Evolutionary conservation across 2,797 vertebrate species (phyloP), one percentile per base, ranked within the genome.

Genomic region (Thripadectes ignobilis): DNA sequence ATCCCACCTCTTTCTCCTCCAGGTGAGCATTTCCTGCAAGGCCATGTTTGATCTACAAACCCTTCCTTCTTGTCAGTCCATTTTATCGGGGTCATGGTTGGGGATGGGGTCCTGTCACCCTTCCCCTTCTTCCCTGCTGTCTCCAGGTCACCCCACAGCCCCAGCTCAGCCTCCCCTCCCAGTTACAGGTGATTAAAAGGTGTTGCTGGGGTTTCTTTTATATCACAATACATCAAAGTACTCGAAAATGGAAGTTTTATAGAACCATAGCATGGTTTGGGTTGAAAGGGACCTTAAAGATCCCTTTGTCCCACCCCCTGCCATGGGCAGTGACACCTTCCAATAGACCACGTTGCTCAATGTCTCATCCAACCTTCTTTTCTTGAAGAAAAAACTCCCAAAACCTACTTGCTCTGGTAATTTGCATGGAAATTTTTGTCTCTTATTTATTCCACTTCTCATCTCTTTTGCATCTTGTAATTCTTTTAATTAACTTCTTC

Each of bases 51-150:
- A 34, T 32, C 46, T n/a, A 23, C 34, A 57, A 9, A 30, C 54
- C 8, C 49, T 63, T 58, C 63, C 23, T 58, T 39, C 4, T 41
- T 11, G 27, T 34, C 54, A 81, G 41, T 18, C 18, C 15, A 13
- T 18, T 76, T 17, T 17, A 14, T 8, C 2, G 5, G 45, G 46
- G 51, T 27, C 1, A 1, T 11, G 5, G 10, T 1, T 57, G 26
- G 36, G 21, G 9, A 69, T 41, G 41, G 36, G 22, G 14, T 91
- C 29, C 54, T 86, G 63, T 67, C 4, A 1, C 32, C 39, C 24
- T 45, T 69, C 22, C 10, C 11, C 27, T 65, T 58, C 49, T 43
- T 74, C 23, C n/a, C 14, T 2, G 1, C 48, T 68, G 3, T 34
- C 58, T 72, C 63, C 54, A 41, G 77, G 29, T 36, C 38, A 17